Percentiles rank a stretch among this genome's conserved stretches.
phyloP scores from a whole-genome alignment of 2,797 vertebrate genomes.

The Girardinus metallicus region DNA sequence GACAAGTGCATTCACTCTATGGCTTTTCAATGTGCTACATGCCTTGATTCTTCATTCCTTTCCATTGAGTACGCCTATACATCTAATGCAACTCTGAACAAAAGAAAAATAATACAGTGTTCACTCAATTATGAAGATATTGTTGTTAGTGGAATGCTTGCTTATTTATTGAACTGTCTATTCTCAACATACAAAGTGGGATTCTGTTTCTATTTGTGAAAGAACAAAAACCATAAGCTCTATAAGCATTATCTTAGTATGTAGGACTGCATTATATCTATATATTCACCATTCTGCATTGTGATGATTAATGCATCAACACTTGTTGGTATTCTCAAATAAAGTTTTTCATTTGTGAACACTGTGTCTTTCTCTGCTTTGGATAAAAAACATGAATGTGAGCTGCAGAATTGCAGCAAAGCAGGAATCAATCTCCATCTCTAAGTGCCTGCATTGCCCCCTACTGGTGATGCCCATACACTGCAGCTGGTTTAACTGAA shows the following conservation, averaged over 20 bases:
- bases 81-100: conserved; percentile 69
- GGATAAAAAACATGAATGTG: background rate
- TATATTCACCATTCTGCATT: conserved; percentile 78
- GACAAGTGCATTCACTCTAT: conserved; percentile 64
- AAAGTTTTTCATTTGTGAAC: conserved; percentile 86
- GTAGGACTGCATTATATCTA: conserved; percentile 77
- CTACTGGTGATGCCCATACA: conserved; percentile 41
- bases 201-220: conserved; percentile 74
- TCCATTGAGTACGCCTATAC: conserved; percentile 60
- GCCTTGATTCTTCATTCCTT: conserved; percentile 76
- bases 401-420: conserved; percentile 1
- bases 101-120: conserved; percentile 54
- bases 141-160: conserved; percentile 85
- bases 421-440: background rate
- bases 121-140: conserved; percentile 77
- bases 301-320: conserved; percentile 82
- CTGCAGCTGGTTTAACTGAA: background rate
- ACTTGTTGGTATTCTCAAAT: conserved; percentile 82
- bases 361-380: conserved; percentile 58
- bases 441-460: conserved; percentile 24
- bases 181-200: conserved; percentile 78
- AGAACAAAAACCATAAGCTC: conserved; percentile 73
- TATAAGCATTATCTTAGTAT: conserved; percentile 78
- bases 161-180: conserved; percentile 85
- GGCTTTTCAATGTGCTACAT: conserved; percentile 68